A percentile compares a stretch with the other conserved stretches of the same genome.
Conservation (phyloP, 2,797 vertebrate species). For the Myotis planiceps region DNA sequence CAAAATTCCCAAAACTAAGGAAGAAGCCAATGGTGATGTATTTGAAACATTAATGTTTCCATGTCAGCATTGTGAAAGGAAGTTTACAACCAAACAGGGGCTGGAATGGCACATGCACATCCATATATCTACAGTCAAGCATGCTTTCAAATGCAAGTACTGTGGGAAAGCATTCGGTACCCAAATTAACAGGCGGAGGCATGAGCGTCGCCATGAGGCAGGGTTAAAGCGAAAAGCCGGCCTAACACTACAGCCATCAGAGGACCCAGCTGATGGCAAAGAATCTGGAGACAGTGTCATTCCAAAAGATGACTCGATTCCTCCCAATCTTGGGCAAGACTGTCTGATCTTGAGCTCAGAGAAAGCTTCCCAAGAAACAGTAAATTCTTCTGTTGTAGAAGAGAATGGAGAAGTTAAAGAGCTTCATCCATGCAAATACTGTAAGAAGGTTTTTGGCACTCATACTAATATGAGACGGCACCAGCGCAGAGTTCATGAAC, state of each 20-base stretch:
- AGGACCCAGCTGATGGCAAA: constrained; percentile 80
- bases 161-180: constrained; percentile 97
- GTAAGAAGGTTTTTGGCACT: constrained; percentile 98
- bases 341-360: constrained; percentile 78
- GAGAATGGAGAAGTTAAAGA: constrained; percentile 95
- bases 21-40: constrained; percentile 90
- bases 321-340: constrained; percentile 82
- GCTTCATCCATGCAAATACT: constrained; percentile 96
- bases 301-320: constrained; percentile 85
- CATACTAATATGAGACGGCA: constrained; percentile 98
- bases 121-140: constrained; percentile 90
- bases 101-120: constrained; percentile 97
- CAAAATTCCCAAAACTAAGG: constrained; percentile 81
- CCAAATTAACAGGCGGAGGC: constrained; percentile 95
- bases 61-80: constrained; percentile 96
- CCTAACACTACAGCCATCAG: constrained; percentile 79
- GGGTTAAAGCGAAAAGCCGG: constrained; percentile 91
- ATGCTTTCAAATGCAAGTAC: constrained; percentile 96
- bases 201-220: constrained; percentile 96
- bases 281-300: constrained; percentile 70
- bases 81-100: constrained; percentile 96
- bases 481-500: constrained; percentile 97
- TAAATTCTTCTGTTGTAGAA: constrained; percentile 86
- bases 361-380: constrained; percentile 82
- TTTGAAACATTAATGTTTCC: constrained; percentile 91